Evolutionary conservation across 2,888 invertebrate species (phyloP).

Genomic region (Zeuzera pyrina): DNA sequence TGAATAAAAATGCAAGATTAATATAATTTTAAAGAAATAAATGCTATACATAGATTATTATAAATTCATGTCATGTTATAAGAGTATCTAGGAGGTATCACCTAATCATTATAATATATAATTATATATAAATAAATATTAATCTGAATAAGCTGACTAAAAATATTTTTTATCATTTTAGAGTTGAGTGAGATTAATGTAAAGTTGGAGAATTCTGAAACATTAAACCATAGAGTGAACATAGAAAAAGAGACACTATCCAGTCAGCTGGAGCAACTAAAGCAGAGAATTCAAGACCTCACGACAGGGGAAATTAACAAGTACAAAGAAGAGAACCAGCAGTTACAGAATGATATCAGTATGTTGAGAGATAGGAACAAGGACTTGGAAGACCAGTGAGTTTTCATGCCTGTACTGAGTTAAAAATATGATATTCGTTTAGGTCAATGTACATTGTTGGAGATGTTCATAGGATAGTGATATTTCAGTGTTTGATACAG

Average conservation of each 20-base stretch:
- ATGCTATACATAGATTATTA: too few relatives aligned
- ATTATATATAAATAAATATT: neutral
- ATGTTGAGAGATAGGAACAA: constrained; percentile 31
- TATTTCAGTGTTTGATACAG: too few relatives aligned
- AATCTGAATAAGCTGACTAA: neutral
- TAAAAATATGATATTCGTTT: constrained; percentile 1
- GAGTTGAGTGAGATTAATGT: constrained; percentile 29
- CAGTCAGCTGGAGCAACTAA: constrained; percentile 33
- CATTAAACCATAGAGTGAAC: constrained; percentile 21
- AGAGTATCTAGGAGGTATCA: too few relatives aligned
- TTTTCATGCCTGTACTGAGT: too few relatives aligned
- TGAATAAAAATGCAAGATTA: too few relatives aligned
- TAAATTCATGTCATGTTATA: too few relatives aligned
- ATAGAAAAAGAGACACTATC: constrained; percentile 31
- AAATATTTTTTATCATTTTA: too few relatives aligned
- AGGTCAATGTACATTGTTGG: neutral
- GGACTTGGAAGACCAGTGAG: constrained; percentile 46
- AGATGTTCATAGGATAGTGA: neutral
- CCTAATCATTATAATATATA: too few relatives aligned
- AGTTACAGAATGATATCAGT: constrained; percentile 29
- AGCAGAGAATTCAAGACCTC: constrained; percentile 30
- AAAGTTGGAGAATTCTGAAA: constrained; percentile 26
- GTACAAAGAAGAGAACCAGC: constrained; percentile 30
- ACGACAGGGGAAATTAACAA: constrained; percentile 27
- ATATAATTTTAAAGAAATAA: too few relatives aligned